Percentiles rank a stretch among this genome's conserved stretches.
These are phyloP conservation scores for Pseudopipra pipra DNA, from an alignment of 2,113 vertebrate species.

Conservation along the genomic window DNA sequence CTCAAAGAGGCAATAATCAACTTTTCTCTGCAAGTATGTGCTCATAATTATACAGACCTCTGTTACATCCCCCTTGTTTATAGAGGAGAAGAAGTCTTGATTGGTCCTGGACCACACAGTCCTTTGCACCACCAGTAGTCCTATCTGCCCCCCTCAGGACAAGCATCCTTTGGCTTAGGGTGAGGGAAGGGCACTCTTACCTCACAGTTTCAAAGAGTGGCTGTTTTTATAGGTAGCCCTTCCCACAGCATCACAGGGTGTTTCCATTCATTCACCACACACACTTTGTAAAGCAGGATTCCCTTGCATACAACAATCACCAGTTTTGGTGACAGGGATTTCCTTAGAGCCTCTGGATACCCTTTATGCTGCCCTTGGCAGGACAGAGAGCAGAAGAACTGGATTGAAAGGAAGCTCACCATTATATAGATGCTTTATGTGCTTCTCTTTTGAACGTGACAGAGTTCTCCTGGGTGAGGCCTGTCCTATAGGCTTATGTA, in stretches of 20 bases:
- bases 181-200: neutral
- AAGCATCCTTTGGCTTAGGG: neutral
- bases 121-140: neutral
- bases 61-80: neutral
- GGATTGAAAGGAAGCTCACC: neutral
- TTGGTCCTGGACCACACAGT: neutral
- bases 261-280: neutral
- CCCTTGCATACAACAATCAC: neutral
- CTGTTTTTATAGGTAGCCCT: neutral
- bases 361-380: neutral
- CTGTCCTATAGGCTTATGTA: neutral
- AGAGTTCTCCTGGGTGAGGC: neutral
- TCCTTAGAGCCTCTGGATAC: rapidly evolving
- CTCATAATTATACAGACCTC: neutral
- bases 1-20: neutral
- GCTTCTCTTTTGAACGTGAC: neutral
- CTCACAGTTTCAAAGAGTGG: neutral
- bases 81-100: neutral
- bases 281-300: neutral
- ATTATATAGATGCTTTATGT: neutral
- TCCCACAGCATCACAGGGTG: too few species aligned
- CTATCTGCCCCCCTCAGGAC: neutral
- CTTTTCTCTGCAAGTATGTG: neutral
- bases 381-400: neutral
- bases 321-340: neutral